Conservation (phyloP, 1,140 invertebrate genomes). For the Pissodes strobi region DNA sequence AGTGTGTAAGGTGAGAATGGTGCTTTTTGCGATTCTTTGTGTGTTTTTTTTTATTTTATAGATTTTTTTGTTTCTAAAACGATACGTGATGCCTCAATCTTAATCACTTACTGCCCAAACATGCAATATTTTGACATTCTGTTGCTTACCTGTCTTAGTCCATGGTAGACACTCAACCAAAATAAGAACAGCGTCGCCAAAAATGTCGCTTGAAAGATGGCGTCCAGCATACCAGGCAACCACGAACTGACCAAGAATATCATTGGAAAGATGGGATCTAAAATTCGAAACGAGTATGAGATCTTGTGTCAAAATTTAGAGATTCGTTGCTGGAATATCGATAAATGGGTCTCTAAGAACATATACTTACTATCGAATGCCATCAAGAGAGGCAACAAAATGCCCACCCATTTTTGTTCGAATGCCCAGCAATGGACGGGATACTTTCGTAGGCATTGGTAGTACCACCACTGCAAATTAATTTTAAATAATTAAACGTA, state of each 20-base stretch:
- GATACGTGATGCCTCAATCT: too few species aligned
- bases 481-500: neutral
- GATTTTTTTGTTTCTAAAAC: too few species aligned
- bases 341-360: too few species aligned
- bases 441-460: constrained; percentile 85
- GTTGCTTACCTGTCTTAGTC: constrained; percentile 78
- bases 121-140: neutral
- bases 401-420: constrained; percentile 95
- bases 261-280: constrained; percentile 93
- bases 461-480: constrained; percentile 84
- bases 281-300: constrained; percentile 41
- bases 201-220: constrained; percentile 88
- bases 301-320: too few species aligned
- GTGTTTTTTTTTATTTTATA: too few species aligned
- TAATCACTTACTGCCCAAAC: too few species aligned
- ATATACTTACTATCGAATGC: constrained; percentile 84
- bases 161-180: constrained; percentile 95
- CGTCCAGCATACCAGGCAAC: constrained; percentile 88
- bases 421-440: constrained; percentile 93
- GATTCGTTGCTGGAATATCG: too few species aligned
- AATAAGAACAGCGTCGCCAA: constrained; percentile 86
- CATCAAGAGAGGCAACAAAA: constrained; percentile 85
- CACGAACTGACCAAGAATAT: constrained; percentile 88
- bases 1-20: too few species aligned
- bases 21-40: too few species aligned